Evolutionary conservation across 2,797 vertebrate species (phyloP), one percentile per base, ranked within the genome.

Genomic region (Notoglanidium macrostoma): DNA sequence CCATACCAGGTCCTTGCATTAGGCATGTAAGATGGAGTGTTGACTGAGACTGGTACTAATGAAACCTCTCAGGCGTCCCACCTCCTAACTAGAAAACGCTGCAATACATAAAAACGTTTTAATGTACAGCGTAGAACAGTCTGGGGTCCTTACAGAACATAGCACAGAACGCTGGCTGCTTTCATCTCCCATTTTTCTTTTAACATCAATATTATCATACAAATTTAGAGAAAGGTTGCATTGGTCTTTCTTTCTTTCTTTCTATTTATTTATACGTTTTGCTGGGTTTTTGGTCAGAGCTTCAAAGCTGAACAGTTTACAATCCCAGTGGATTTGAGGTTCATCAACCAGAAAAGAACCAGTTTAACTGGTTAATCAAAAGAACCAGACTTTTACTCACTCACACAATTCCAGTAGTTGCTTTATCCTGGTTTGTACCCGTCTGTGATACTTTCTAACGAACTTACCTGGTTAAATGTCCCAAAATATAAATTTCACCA

Each of bases 1-100:
- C 51, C 78, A 82, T 44, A 72, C 7, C 72, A 83, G 83, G 68
- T 72, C 54, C n/a, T 21, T 65, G 80, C 70, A 83, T 83, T 73
- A 83, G 26, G 23, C 40, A 26, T 84, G 79, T 82, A 74, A 86
- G 17, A 32, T 73, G 49, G 63, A 86, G 68, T 32, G 44, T 81
- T 81, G 49, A 61, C 40, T 77, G 72, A 85, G 11, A 26, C 55
- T 61, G 54, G 54, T 74, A 84, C n/a, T 70, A 76, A 67, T 82
- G 82, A 61, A 55, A 87, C 55, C 29, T 68, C 67, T 67, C 23
- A 3, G n/a, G 26, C 46, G 35, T 51, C 51, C 73, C 54, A 54
- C 87, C 32, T 72, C 54, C 54, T 59, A 84, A 72, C 26, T 72
- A 74, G 8, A 44, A 26, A 68, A 83, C n/a, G 55, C 55, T n/a